phyloP scores from a whole-genome alignment of 2,113 vertebrate genomes.

The Ursus arctos region DNA sequence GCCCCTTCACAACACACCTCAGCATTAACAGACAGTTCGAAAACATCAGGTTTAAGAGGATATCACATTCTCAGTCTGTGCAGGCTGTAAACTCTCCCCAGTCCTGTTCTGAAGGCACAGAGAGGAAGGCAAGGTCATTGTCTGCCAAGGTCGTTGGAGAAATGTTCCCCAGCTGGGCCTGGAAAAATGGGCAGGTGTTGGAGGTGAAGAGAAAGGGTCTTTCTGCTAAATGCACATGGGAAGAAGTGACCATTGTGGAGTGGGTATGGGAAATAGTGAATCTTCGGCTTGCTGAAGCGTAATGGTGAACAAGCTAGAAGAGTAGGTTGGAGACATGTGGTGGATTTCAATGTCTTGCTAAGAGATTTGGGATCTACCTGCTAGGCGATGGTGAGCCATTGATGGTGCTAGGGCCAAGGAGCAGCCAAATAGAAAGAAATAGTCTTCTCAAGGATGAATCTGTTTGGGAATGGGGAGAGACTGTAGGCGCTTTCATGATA shows the following conservation, averaged over 20 bases:
- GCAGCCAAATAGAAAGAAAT: neutral
- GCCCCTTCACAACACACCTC: rapidly evolving
- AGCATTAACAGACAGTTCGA: neutral
- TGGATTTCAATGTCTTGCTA: neutral
- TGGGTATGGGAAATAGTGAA: rapidly evolving
- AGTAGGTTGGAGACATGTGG: neutral
- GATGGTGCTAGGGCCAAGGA: neutral
- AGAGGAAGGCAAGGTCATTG: neutral
- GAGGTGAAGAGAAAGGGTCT: neutral
- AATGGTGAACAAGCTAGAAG: neutral
- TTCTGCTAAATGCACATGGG: too few relatives aligned
- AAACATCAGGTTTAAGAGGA: neutral
- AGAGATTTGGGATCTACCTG: neutral
- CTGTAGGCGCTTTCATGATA: neutral
- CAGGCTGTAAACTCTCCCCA: neutral
- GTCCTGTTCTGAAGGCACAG: neutral
- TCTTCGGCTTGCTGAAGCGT: neutral
- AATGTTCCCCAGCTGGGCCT: too few relatives aligned
- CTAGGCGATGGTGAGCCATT: neutral
- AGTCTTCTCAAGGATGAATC: neutral
- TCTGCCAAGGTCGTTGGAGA: neutral
- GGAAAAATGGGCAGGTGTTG: neutral
- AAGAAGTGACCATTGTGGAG: neutral
- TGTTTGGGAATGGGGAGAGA: neutral
- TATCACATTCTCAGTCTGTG: rapidly evolving